phyloP scores from a whole-genome alignment of 2,888 invertebrate species.

The Lypha dubia region DNA sequence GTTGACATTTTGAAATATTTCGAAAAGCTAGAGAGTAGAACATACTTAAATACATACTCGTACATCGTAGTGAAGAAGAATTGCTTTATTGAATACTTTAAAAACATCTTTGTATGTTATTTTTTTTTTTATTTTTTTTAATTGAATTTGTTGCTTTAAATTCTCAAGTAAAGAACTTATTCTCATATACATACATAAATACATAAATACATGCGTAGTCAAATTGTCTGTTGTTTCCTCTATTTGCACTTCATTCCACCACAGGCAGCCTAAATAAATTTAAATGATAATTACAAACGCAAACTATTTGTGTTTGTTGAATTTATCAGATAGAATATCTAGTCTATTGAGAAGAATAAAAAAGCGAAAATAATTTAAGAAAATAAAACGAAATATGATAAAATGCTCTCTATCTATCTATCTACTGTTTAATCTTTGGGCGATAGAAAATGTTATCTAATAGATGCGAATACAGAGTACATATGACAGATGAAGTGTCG shows the following conservation, averaged over 20 bases:
- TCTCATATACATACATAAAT: background rate
- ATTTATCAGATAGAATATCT: constrained; percentile 65
- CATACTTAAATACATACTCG: too few species aligned
- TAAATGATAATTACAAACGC: constrained; percentile 74
- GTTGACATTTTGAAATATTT: constrained; percentile 58
- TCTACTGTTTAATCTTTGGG: background rate
- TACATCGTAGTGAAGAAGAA: constrained; percentile 3
- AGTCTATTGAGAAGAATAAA: constrained; percentile 9
- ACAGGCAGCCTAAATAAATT: constrained; percentile 63
- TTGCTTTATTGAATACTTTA: constrained; percentile 4
- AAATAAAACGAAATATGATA: background rate
- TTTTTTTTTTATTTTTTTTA: constrained; percentile 1
- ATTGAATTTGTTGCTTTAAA: constrained; percentile 7
- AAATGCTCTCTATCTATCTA: background rate
- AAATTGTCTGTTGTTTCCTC: constrained; percentile 20
- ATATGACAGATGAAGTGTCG: too few species aligned
- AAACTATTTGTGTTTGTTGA: constrained; percentile 72
- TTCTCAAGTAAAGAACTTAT: background rate
- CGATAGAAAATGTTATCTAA: constrained; percentile 13
- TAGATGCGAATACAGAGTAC: background rate
- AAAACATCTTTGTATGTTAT: constrained; percentile 38
- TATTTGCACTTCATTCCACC: constrained; percentile 40
- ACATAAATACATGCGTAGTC: background rate
- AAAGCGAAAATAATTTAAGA: constrained; percentile 1
- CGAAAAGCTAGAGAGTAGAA: constrained; percentile 19